Percentiles rank a stretch among this genome's conserved stretches.
Conservation (phyloP, 2,888 invertebrate species). For the Drosophila limbata region DNA sequence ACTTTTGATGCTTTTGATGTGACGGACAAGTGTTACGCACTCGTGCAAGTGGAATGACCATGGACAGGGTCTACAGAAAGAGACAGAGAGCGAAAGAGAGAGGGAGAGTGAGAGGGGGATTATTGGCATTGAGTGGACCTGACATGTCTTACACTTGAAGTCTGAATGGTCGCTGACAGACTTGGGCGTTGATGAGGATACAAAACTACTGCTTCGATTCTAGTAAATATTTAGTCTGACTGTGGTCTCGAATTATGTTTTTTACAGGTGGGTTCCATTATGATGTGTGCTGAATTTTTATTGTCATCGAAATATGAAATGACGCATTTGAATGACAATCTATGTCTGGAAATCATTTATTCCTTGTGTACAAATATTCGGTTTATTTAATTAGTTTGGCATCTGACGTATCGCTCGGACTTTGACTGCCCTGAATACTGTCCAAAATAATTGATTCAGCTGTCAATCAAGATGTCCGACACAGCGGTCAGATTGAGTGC, state of each 20-base stretch:
- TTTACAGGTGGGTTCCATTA: constrained; percentile 4
- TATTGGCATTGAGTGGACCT: constrained; percentile 61
- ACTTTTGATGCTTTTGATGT: constrained; percentile 80
- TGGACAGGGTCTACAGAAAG: not conserved
- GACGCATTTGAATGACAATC: constrained; percentile 69
- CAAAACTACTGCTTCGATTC: not conserved
- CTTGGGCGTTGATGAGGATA: constrained; percentile 64
- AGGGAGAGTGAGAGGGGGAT: not conserved
- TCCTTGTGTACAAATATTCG: constrained; percentile 23
- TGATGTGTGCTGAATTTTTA: constrained; percentile 47
- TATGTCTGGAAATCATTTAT: constrained; percentile 31
- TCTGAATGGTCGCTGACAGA: constrained; percentile 68
- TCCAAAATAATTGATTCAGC: constrained; percentile 75
- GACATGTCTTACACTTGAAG: constrained; percentile 78
- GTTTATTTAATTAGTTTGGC: constrained; percentile 70
- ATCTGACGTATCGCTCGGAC: constrained; percentile 25
- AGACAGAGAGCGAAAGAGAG: not conserved
- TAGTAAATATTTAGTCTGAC: not conserved
- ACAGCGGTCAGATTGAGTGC: constrained; percentile 1
- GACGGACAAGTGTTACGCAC: constrained; percentile 72
- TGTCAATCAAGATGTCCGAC: constrained; percentile 58
- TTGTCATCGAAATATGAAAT: constrained; percentile 59
- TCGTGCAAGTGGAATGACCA: constrained; percentile 51
- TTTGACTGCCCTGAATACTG: constrained; percentile 42
- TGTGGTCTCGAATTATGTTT: not conserved